Evolutionary conservation across 2,113 vertebrate genomes (phyloP).

Genomic region (Merops nubicus): DNA sequence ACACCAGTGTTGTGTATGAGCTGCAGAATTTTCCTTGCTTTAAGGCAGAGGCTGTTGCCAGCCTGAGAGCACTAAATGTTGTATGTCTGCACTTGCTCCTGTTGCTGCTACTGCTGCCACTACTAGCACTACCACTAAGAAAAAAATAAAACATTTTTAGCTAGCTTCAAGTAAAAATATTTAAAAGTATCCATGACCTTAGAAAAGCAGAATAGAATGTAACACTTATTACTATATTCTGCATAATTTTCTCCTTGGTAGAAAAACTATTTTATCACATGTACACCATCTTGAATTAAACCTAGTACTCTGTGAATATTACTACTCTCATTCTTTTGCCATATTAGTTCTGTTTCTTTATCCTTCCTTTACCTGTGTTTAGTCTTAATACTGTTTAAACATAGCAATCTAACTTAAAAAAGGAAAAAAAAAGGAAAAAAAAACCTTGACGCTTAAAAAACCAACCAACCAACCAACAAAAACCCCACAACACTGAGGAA

Average conservation of each 20-base stretch:
- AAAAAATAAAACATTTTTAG: not conserved
- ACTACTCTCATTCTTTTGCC: not conserved
- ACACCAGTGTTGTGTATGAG: rapidly evolving
- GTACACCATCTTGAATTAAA: not conserved
- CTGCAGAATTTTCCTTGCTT: not conserved
- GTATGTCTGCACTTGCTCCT: not conserved
- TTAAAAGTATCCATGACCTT: not conserved
- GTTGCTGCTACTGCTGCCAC: not conserved
- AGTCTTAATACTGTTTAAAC: not conserved
- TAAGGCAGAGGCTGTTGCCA: not conserved
- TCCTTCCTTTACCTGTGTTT: not conserved
- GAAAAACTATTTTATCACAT: not conserved
- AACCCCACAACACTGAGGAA: too few species aligned
- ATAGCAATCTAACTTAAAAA: not conserved
- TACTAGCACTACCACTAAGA: not conserved
- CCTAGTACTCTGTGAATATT: not conserved
- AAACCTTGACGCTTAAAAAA: not conserved
- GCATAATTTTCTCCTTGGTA: not conserved
- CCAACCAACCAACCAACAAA: too few species aligned
- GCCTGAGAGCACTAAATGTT: not conserved
- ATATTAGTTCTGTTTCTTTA: not conserved
- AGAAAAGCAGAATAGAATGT: not conserved
- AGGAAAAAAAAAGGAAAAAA: not conserved
- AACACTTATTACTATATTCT: not conserved
- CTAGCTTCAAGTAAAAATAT: not conserved